phyloP scores from a whole-genome alignment of 1,140 invertebrate genomes.

The Aphelenchoides avenae region DNA sequence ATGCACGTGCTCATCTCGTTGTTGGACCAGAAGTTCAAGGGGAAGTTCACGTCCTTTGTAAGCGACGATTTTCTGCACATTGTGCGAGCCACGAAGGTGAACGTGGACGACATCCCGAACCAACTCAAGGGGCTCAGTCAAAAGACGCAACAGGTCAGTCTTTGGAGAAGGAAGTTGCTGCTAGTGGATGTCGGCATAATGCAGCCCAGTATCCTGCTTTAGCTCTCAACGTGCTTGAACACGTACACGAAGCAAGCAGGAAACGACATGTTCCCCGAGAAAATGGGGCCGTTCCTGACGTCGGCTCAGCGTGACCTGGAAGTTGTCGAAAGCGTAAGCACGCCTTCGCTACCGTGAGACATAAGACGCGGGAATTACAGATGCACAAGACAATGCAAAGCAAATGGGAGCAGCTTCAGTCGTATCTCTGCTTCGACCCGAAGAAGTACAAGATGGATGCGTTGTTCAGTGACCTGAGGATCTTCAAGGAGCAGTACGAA shows the following conservation, averaged over 20 bases:
- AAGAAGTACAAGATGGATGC: slow-evolving; percentile 43
- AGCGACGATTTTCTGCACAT: slow-evolving; percentile 38
- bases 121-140: slow-evolving; percentile 25
- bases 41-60: slow-evolving; percentile 28
- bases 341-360: slow-evolving; percentile 26
- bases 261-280: slow-evolving; percentile 34
- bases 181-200: no score
- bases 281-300: slow-evolving; percentile 28
- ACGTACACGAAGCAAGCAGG: slow-evolving; percentile 33
- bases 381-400: slow-evolving; percentile 28
- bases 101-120: slow-evolving; percentile 16
- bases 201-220: slow-evolving; percentile 3
- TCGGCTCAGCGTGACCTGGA: slow-evolving; percentile 23
- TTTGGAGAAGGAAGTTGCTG: neutral
- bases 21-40: slow-evolving; percentile 28
- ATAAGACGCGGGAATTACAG: no score
- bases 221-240: slow-evolving; percentile 21
- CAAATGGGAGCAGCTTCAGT: slow-evolving; percentile 28
- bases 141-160: slow-evolving; percentile 22
- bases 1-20: slow-evolving; percentile 28
- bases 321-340: slow-evolving; percentile 25
- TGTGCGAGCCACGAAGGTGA: slow-evolving; percentile 22
- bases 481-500: slow-evolving; percentile 32
- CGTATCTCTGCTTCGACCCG: slow-evolving; percentile 35
- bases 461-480: slow-evolving; percentile 29